These are phyloP conservation scores for Drosophila obscura DNA, from an alignment of 1,140 invertebrate species.

Conservation along the genomic window DNA sequence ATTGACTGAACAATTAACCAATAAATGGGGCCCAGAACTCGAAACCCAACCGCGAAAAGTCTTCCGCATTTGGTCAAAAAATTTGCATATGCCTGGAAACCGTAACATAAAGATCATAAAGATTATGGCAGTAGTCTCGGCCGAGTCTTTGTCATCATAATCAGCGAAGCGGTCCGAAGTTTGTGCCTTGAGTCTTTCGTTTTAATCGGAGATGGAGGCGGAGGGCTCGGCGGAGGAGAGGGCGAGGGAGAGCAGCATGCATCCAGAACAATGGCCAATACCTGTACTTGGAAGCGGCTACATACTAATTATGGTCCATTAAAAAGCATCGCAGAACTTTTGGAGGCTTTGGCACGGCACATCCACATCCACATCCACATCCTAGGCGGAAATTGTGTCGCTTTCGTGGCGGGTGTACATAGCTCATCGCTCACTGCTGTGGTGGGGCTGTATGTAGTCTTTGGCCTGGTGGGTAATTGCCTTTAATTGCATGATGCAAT, in stretches of 20 bases:
- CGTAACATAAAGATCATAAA: slow-evolving; percentile 40
- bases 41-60: slow-evolving; percentile 12
- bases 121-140: slow-evolving; percentile 51
- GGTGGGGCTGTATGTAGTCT: background rate
- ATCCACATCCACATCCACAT: slow-evolving; percentile 19
- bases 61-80: slow-evolving; percentile 62
- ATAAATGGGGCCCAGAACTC: slow-evolving; percentile 32
- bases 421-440: background rate
- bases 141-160: slow-evolving; percentile 36
- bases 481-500: slow-evolving; percentile 66
- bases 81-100: slow-evolving; percentile 45
- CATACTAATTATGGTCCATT: slow-evolving; percentile 74
- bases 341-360: slow-evolving; percentile 32
- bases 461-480: slow-evolving; percentile 57
- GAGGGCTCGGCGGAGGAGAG: slow-evolving; percentile 9
- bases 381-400: slow-evolving; percentile 78
- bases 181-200: slow-evolving; percentile 56
- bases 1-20: slow-evolving; percentile 65
- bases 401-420: slow-evolving; percentile 12
- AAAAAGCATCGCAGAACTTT: slow-evolving; percentile 58
- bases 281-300: slow-evolving; percentile 57
- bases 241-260: background rate
- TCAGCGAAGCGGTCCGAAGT: slow-evolving; percentile 61
- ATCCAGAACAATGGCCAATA: slow-evolving; percentile 76
- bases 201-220: slow-evolving; percentile 62